These are phyloP conservation scores for Vipera latastei DNA, from an alignment of 2,797 vertebrate genomes.

Conservation along the genomic window DNA sequence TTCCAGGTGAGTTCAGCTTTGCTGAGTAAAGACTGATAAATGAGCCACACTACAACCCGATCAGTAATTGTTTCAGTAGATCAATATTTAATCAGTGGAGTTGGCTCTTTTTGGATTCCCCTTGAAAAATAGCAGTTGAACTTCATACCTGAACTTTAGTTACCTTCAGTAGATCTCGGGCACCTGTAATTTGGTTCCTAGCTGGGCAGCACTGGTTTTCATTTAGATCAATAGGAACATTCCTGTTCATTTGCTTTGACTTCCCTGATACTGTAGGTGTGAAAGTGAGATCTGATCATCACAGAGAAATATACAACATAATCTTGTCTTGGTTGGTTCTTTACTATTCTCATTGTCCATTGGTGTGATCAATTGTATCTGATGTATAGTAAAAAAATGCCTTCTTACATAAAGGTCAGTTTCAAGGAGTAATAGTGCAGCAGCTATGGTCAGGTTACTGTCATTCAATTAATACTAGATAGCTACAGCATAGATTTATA, in stretches of 20 bases:
- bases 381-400: not conserved
- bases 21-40: constrained; percentile 71
- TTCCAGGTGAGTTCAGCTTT: constrained; percentile 52
- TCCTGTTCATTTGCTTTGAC: not conserved
- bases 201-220: not conserved
- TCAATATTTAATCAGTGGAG: constrained; percentile 54
- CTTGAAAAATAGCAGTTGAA: constrained; percentile 8
- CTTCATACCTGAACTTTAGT: constrained; percentile 40
- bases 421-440: not conserved
- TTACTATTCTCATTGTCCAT: not conserved
- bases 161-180: not conserved
- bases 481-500: not conserved
- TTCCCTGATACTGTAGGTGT: not conserved
- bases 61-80: constrained; percentile 54
- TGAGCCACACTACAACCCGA: constrained; percentile 57
- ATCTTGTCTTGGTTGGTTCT: not conserved
- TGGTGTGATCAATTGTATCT: not conserved
- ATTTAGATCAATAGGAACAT: not conserved
- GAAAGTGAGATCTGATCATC: not conserved
- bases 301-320: not conserved
- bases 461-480: not conserved
- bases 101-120: constrained; percentile 55
- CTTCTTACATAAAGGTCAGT: not conserved
- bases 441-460: not conserved
- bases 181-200: constrained; percentile 43